Evolutionary conservation across 2,113 vertebrate genomes (phyloP), one percentile per base, ranked within the genome.

Genomic region (Gopherus flavomarginatus): DNA sequence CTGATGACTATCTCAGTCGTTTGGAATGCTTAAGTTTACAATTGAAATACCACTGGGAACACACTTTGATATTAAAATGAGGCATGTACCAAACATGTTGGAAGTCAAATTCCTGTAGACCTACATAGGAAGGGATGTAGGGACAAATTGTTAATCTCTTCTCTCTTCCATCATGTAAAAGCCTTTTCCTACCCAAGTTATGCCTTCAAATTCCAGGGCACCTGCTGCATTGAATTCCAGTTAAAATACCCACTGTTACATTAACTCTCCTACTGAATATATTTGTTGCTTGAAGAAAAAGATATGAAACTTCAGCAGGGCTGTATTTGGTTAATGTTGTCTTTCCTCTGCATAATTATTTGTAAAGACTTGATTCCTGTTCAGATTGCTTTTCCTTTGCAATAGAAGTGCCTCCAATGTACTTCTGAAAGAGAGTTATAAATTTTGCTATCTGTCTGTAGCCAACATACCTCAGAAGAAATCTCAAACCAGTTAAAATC

Each of bases 31-130:
- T 13, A 7, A 29, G 31, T 16, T 11, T 35, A 0, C 11, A 4
- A 1, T 69, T 93, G 50, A 54, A 4, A 0, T 4, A 13, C 84
- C 38, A 47, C 54, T 96, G 62, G 77, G 31, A 6, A 89, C 13
- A 5, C 4, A 0, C 1, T 4, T 3, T 47, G 27, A 21, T 0
- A 8, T n/a, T 57, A 44, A 0, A 0, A 0, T 80, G 87, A 47
- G 42, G 87, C 8, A 38, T 69, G 65, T 77, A 38, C 0, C 0
- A 31, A 3, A 1, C 1, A 1, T 1, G 24, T 65, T 80, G 1
- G 0, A 5, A 7, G 11, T 8, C 16, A 24, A 42, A 78, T 78
- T 8, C 16, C 38, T 1, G 0, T 2, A 7, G 35, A 65, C 27
- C 38, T 59, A 38, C 4, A 2, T 29, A 72, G 49, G 31, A 29